Base-by-base conservation (phyloP, 2,888 invertebrate genomes). In the Lymantria monacha region DNA sequence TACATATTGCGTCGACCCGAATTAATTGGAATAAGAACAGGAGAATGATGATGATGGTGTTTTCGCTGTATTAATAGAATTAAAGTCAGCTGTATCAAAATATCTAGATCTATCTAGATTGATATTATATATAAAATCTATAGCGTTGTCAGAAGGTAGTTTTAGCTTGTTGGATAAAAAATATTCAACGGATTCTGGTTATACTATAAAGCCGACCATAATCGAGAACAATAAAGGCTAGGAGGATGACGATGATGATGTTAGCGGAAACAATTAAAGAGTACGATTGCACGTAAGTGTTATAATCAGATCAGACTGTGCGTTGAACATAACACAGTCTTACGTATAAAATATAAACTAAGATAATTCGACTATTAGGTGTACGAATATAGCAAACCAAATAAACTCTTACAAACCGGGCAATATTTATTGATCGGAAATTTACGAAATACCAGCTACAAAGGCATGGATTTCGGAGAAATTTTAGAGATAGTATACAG, bases 371-470 rank as follows among this genome's bases (percentile, higher is more conserved):
- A 49, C 48, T 43, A 54, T 53, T 46, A 38, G 30, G 41, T 44
- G 38, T 33, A 46, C 30, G 44, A 46, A 45, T 38, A 33, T 51
- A 40, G 48, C 42, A 52, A 57, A 61, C 48, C 36, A 57, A 59
- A 66, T 60, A 63, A 66, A 61, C 49, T 36, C 30, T 22, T 36
- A 43, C 36, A 42, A 44, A 42, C 37, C 22, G 42, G 42, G 9
- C 49, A 41, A 37, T 50, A 42, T 49, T 53, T 37, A 51, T 38
- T 12, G 11, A 49, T 44, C 44, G 46, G 13, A 52, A 46, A 52
- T 52, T 48, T 30, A 43, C 36, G 12, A 57, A 46, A 54, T 33
- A 47, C 42, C 8, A 43, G 9, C 10, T 44, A n/a, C n/a, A 38
- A 15, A 7, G 33, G 10, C 9, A 3, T 33, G 10, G 9, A 33